Base-by-base conservation (phyloP, 2,888 invertebrate genomes). In the Holacanthella duospinosa region DNA sequence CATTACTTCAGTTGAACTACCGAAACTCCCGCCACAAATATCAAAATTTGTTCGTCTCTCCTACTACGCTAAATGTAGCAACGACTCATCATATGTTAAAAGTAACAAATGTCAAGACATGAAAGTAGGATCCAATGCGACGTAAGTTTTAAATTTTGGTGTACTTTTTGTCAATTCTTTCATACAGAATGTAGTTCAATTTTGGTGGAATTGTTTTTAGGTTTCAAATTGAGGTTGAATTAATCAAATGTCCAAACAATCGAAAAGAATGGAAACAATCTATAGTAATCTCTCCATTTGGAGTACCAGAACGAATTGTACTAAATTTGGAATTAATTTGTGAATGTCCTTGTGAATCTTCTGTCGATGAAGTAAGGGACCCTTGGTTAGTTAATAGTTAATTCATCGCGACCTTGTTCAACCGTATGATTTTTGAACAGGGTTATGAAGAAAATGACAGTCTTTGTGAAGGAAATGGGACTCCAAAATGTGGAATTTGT, bases 271-370 rank as follows among this genome's bases (percentile, higher is more conserved):
- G 92, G 88, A 84, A 83, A 67, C 90, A 92, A 78, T 82, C 82
- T 0, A 87, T 97, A 75, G 84, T 86, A 72, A 93, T 97, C 73
- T 92, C 92, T 75, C 95, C 95, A 0, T 90, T 94, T 24, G 95
- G 94, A 68, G 85, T 95, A 66, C 87, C 90, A 59, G 97, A 97
- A 78, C 86, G 87, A 72, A 82, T 97, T 60, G 81, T 83, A 1
- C 85, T 97, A 27, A 87, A 93, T 73, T 80, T 97, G 70, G 88
- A 93, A 76, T 90, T 96, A 85, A 80, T 93, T 48, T 97, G 97
- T 76, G 89, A 92, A 74, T 97, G 97, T 75, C 88, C 89, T 6
- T 97, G 97, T 76, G 96, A 95, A 25, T 59, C 36, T 25, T 21
- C 16, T n/a, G 27, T 36, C 21, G 26, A 44, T 24, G 59, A 43